Evolutionary conservation across 2,797 vertebrate genomes (phyloP), one percentile per base, ranked within the genome.

Genomic region (Chrysocyon brachyurus): DNA sequence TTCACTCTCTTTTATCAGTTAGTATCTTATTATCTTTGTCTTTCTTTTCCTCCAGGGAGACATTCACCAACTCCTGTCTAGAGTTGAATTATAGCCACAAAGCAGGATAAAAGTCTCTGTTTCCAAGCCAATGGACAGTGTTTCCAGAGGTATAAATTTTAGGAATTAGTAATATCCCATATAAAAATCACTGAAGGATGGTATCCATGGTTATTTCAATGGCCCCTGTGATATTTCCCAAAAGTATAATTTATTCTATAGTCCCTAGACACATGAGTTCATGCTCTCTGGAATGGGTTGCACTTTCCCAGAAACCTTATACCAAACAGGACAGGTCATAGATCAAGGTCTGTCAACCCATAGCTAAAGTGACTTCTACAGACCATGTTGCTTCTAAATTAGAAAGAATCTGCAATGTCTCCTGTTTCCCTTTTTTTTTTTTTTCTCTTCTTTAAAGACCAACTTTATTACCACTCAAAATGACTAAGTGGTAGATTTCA

Each of bases 151-250:
- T 57, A 97, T 95, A 92, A 92, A 90, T 94, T 84, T 63, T 93
- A 87, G 36, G 87, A 94, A 93, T 97, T 97, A 93, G 93, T 93
- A 78, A 85, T 59, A 86, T 83, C 63, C 56, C 81, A 81, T 66
- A 93, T 83, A 73, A 96, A 97, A 97, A 94, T 86, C 68, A 88
- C 70, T 72, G 81, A 93, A 83, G 82, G 84, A 59, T 79, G 66
- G 7, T 36, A 21, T 64, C 85, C 1, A 2, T 82, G 57, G 77
- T 85, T 93, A 90, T 90, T 79, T 96, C 79, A 17, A 19, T 86
- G 90, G 64, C 56, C 75, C 88, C 66, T 90, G 1, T 63, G 64
- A 46, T 87, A 31, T 17, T 72, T 63, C 52, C 64, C 93, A 14
- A 70, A 85, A 56, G 40, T 46, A 4, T 84, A 84, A 97, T 92